These are phyloP conservation scores for Distichodus sexfasciatus DNA, from an alignment of 2,797 vertebrate genomes.

Conservation along the genomic window DNA sequence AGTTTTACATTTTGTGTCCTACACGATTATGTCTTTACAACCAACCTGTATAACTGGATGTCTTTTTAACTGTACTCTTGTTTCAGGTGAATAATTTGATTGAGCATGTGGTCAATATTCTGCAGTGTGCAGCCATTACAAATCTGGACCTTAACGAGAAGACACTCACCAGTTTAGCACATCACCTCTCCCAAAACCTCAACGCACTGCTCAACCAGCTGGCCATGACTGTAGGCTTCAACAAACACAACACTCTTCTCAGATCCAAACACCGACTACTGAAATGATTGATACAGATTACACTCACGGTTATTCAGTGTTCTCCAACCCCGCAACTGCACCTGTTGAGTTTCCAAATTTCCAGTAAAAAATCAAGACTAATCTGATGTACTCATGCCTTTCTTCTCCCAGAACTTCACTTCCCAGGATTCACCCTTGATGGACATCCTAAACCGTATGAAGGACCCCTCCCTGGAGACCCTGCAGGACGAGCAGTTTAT, in stretches of 20 bases:
- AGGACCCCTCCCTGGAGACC: conserved; percentile 58
- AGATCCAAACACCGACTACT: no score
- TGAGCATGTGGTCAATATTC: conserved; percentile 59
- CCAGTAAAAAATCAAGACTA: no score
- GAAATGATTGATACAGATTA: not conserved
- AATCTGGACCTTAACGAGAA: conserved; percentile 61
- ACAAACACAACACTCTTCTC: no score
- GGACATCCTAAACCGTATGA: conserved; percentile 58
- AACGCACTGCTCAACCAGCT: conserved; percentile 62
- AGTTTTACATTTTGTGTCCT: not conserved
- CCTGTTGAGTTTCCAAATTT: not conserved
- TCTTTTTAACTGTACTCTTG: not conserved
- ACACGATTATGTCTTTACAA: no score
- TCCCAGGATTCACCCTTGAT: conserved; percentile 54
- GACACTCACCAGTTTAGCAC: conserved; percentile 53
- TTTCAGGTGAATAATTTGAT: conserved; percentile 66
- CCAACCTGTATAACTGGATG: not conserved
- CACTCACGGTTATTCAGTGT: not conserved
- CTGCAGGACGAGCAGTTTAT: conserved; percentile 67
- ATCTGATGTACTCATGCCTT: not conserved
- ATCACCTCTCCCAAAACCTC: conserved; percentile 60
- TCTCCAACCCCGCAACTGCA: not conserved
- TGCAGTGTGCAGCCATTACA: conserved; percentile 63
- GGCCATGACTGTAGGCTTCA: conserved; percentile 31
- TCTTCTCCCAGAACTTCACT: conserved; percentile 60